A percentile compares a stretch with the other conserved stretches of the same genome.
Evolutionary conservation across 2,113 vertebrate genomes (phyloP).

Genomic region (Felis catus): F.catus_Fca126_mat1.0 CM031428.1:60094501-60095000

Average conservation of each 20-base stretch:
- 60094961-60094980: slow-evolving; percentile 57
- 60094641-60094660: background rate
- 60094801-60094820: background rate
- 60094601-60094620: no score
- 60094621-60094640: background rate
- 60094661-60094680: fast-evolving
- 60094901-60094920: background rate
- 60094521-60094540: background rate
- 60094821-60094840: fast-evolving
- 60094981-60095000: background rate
- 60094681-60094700: no score
- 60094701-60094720: background rate
- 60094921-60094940: background rate
- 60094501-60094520: background rate
- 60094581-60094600: background rate
- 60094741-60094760: background rate
- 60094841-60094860: background rate
- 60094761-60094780: fast-evolving
- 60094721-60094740: background rate
- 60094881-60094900: fast-evolving
- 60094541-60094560: background rate
- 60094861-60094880: background rate
- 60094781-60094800: background rate
- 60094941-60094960: background rate
- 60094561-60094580: background rate